Evolutionary conservation across 2,888 invertebrate species (phyloP).

Genomic region (Drosophila barbarae): DNA sequence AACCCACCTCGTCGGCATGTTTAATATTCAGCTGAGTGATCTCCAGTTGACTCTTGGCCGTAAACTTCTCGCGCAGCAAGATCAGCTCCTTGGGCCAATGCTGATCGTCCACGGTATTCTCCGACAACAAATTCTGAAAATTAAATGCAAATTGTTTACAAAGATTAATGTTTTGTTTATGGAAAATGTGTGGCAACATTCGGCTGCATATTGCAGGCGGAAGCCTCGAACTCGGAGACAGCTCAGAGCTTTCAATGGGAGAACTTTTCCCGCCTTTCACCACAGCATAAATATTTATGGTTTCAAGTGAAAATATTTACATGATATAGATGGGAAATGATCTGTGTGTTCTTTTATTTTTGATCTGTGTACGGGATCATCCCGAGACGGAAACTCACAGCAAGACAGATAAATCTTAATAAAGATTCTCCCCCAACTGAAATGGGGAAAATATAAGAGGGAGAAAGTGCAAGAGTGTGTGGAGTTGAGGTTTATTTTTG

Average conservation of each 20-base stretch:
- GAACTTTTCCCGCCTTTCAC: constrained; percentile 29
- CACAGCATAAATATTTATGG: constrained; percentile 61
- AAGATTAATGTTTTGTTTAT: constrained; percentile 24
- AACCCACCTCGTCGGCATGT: constrained; percentile 83
- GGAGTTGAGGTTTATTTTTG: constrained; percentile 28
- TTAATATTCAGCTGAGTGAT: constrained; percentile 82
- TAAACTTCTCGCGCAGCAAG: constrained; percentile 86
- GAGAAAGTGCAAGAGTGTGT: background rate
- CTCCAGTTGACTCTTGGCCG: constrained; percentile 84
- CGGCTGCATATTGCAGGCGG: constrained; percentile 28
- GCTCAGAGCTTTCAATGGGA: constrained; percentile 11
- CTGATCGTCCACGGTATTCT: constrained; percentile 85
- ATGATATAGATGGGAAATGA: constrained; percentile 24
- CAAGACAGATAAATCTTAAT: constrained; percentile 54
- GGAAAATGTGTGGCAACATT: constrained; percentile 40
- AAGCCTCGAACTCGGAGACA: constrained; percentile 6
- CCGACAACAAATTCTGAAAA: constrained; percentile 85
- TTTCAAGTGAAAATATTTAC: constrained; percentile 60
- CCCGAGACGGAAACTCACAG: constrained; percentile 17
- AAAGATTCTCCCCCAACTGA: constrained; percentile 28
- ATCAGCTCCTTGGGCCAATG: constrained; percentile 88
- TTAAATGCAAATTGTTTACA: constrained; percentile 29
- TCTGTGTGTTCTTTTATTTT: constrained; percentile 11
- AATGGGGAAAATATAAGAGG: background rate
- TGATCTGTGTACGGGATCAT: constrained; percentile 8